Evolutionary conservation across 2,113 vertebrate genomes (phyloP).

Genomic region (Struthio camelus): DNA sequence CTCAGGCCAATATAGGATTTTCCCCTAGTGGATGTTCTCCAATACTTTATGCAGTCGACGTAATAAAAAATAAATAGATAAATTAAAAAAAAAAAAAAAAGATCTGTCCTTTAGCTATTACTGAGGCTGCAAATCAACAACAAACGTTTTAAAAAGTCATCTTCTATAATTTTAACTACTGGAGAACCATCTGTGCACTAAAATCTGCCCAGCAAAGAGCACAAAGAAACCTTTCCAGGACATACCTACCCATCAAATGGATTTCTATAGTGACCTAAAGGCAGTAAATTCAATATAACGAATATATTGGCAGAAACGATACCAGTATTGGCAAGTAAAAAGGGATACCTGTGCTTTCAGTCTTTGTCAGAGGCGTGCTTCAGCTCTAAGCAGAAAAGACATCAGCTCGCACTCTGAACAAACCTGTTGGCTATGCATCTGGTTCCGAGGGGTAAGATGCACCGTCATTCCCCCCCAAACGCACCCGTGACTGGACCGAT

Average conservation of each 20-base stretch:
- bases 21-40: neutral
- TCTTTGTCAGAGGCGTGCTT: neutral
- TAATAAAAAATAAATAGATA: neutral
- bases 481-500: neutral
- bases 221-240: neutral
- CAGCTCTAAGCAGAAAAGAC: neutral
- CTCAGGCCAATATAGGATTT: neutral
- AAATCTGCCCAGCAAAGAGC: neutral
- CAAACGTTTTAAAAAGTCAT: neutral
- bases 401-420: neutral
- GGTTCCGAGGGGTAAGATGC: conserved; percentile 23
- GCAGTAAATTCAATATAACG: neutral
- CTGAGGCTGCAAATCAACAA: neutral
- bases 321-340: neutral
- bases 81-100: neutral
- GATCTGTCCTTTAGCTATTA: neutral
- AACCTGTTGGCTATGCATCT: conserved; percentile 52
- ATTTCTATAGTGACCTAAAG: neutral
- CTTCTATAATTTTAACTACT: neutral
- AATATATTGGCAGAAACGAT: neutral
- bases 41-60: neutral
- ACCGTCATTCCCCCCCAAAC: conserved; percentile 33
- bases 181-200: neutral
- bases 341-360: neutral
- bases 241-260: neutral